phyloP scores from a whole-genome alignment of 2,888 invertebrate genomes.

The Hoplodrina ambigua region DNA sequence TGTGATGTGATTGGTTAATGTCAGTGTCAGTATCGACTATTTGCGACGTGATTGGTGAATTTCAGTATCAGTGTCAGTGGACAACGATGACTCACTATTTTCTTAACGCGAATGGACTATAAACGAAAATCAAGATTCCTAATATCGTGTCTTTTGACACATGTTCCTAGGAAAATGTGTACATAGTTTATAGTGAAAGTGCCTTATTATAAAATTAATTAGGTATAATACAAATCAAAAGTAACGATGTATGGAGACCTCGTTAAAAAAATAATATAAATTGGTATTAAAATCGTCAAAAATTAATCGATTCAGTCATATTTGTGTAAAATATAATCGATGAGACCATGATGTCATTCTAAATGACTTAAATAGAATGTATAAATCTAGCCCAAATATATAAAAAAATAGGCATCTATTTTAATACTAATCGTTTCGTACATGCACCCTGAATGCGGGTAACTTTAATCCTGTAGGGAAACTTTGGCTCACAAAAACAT shows the following conservation, averaged over 20 bases:
- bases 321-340: not conserved
- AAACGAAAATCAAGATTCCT: slow-evolving; percentile 13
- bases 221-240: slow-evolving; percentile 6
- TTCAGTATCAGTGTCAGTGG: no score
- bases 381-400: not conserved
- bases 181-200: slow-evolving; percentile 38
- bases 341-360: slow-evolving; percentile 9
- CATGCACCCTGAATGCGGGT: no score
- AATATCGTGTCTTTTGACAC: slow-evolving; percentile 14
- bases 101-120: not conserved
- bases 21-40: no score
- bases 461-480: no score
- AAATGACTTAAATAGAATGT: slow-evolving; percentile 17
- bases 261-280: not conserved
- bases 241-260: not conserved
- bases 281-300: not conserved
- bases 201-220: slow-evolving; percentile 34
- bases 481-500: no score
- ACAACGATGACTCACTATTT: no score
- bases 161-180: slow-evolving; percentile 54
- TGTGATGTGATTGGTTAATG: no score
- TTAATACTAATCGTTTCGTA: not conserved
- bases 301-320: not conserved
- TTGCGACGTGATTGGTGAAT: no score
- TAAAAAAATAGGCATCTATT: slow-evolving; percentile 13